Evolutionary conservation across 2,888 invertebrate species (phyloP).

Genomic region (Heteropelma amictum): DNA sequence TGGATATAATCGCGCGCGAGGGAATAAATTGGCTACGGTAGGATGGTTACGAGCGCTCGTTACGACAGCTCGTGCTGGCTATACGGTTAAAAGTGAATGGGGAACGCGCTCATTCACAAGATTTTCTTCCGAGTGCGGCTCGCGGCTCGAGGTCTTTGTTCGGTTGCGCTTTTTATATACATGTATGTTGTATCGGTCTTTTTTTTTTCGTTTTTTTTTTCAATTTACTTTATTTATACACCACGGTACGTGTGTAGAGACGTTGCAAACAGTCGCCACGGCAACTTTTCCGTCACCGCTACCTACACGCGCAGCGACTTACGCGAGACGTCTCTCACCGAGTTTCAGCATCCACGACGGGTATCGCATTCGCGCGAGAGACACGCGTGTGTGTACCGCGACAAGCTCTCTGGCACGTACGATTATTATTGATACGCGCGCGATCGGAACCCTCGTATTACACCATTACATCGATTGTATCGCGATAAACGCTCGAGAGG

Average conservation of each 20-base stretch:
- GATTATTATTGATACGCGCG: slow-evolving; percentile 17
- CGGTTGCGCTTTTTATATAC: slow-evolving; percentile 19
- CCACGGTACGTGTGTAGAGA: no score
- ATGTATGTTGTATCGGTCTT: slow-evolving; percentile 20
- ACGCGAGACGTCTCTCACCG: slow-evolving; percentile 29
- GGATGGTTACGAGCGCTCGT: slow-evolving; percentile 56
- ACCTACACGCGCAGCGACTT: slow-evolving; percentile 30
- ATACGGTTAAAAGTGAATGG: slow-evolving; percentile 75
- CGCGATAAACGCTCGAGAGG: slow-evolving; percentile 20
- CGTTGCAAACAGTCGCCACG: slow-evolving; percentile 28
- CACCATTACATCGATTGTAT: slow-evolving; percentile 25
- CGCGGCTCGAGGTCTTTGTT: slow-evolving; percentile 52
- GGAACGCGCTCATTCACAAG: slow-evolving; percentile 75
- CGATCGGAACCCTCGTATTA: slow-evolving; percentile 5
- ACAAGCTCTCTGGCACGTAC: no score
- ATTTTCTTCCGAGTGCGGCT: slow-evolving; percentile 70
- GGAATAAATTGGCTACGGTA: slow-evolving; percentile 54
- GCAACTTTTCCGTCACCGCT: slow-evolving; percentile 41
- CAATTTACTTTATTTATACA: no score
- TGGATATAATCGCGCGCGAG: slow-evolving; percentile 47
- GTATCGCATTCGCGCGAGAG: slow-evolving; percentile 30
- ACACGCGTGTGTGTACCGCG: slow-evolving; percentile 10
- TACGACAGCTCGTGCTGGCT: slow-evolving; percentile 57
- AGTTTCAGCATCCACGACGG: slow-evolving; percentile 46
- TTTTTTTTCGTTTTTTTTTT: no score